Evolutionary conservation across 2,888 invertebrate species (phyloP), one percentile per base, ranked within the genome.

Genomic region (Dyspetes luteomarginatus): DNA sequence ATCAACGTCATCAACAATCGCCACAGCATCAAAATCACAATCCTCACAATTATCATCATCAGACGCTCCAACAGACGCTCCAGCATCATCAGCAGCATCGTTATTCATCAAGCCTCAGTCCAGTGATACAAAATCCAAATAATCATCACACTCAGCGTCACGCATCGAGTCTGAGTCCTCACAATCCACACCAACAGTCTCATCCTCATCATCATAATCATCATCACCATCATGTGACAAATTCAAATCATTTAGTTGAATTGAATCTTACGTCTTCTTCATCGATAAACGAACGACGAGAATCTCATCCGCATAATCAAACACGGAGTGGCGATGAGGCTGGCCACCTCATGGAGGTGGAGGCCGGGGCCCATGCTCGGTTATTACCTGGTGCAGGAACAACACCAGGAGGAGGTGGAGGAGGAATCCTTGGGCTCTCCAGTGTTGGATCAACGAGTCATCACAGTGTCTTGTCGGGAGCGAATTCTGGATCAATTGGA

Each of bases 331-430:
- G 90, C 89, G 90, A 91, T 90, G 91, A 91, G 84, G 87, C 89
- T 86, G 73, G 83, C 82, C 86, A 85, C 86, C 87, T 88, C 86
- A 87, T 87, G 87, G 89, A 88, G 84, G 89, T 90, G 89, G 92
- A 91, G 89, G 89, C 90, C 86, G 90, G 89, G 85, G 86, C 85
- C 83, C 86, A 87, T 74, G 85, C 87, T 68, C 86, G 87, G 50
- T 78, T 81, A 58, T 65, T 73, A 50, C 77, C 77, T 17, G 73
- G 58, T 60, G 52, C 45, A 52, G 60, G 45, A 28, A 74, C 58
- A n/a, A n/a, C n/a, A n/a, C n/a, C n/a, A n/a, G n/a, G n/a, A n/a
- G 81, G 91, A 91, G 83, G 92, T 92, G 91, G 92, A 92, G 92
- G 93, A 92, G 91, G 92, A 88, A 88, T 92, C 91, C 83, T 88